phyloP scores from a whole-genome alignment of 2,888 invertebrate genomes.

The Acronicta alni region DNA sequence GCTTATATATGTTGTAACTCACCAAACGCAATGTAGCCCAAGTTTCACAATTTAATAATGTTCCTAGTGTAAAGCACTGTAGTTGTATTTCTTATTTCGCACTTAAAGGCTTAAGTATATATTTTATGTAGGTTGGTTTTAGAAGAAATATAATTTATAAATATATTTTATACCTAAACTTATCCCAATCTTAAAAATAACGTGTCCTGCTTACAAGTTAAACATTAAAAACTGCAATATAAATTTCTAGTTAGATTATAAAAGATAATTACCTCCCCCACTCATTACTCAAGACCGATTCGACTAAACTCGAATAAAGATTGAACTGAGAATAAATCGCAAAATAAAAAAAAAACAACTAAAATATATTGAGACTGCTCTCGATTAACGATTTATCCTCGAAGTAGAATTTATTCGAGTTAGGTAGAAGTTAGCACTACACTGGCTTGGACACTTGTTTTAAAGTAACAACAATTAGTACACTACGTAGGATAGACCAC shows the following conservation, averaged over 20 bases:
- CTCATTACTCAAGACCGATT: neutral
- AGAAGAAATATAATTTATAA: no score
- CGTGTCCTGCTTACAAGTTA: no score
- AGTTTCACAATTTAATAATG: conserved; percentile 16
- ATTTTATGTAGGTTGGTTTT: neutral
- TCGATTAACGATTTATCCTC: conserved; percentile 1
- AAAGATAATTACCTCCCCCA: neutral
- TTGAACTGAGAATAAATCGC: neutral
- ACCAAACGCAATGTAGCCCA: conserved; percentile 37
- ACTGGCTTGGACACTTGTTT: conserved; percentile 7
- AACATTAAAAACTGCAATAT: neutral
- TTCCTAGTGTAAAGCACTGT: conserved; percentile 4
- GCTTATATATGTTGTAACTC: conserved; percentile 41
- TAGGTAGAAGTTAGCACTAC: neutral
- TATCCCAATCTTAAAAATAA: no score
- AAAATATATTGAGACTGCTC: neutral
- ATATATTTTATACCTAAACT: no score
- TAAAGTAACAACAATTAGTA: neutral
- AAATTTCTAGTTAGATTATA: neutral
- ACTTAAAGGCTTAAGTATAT: neutral
- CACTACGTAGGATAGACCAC: neutral
- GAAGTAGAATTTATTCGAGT: conserved; percentile 1
- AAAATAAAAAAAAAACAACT: neutral
- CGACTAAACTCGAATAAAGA: neutral
- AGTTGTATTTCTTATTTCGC: neutral